Conservation (phyloP, 2,888 invertebrate species). For the Megalurothrips usitatus region DNA sequence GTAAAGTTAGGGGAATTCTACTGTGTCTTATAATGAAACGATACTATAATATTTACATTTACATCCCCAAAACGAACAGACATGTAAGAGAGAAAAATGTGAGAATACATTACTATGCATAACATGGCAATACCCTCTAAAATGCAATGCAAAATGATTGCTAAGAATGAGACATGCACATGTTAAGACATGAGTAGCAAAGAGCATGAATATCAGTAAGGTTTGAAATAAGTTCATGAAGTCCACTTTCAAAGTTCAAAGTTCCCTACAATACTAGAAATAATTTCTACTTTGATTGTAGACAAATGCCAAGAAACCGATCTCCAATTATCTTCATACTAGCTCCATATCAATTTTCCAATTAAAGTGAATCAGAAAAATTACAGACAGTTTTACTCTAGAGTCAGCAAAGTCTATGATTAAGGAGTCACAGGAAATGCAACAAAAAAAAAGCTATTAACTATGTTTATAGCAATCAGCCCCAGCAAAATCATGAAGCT, state of each 20-base stretch:
- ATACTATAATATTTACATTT: conserved; percentile 26
- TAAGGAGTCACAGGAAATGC: background rate
- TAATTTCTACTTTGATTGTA: background rate
- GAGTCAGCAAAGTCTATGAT: background rate
- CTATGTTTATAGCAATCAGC: background rate
- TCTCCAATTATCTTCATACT: background rate
- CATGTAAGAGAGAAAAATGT: conserved; percentile 20
- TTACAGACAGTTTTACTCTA: background rate
- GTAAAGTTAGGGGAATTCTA: background rate
- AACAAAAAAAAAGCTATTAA: background rate
- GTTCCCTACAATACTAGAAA: background rate
- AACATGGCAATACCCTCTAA: conserved; percentile 17
- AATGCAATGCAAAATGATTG: conserved; percentile 14
- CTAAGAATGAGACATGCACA: conserved; percentile 13
- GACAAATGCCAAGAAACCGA: conserved; percentile 5
- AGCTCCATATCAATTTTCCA: conserved; percentile 24
- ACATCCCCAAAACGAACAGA: conserved; percentile 24
- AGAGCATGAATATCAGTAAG: background rate
- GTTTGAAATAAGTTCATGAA: background rate
- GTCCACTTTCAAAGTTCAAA: background rate
- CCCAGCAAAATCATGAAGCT: conserved; percentile 13
- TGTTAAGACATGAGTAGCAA: background rate
- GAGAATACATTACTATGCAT: conserved; percentile 25
- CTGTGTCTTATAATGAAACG: conserved; percentile 17
- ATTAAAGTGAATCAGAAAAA: background rate